Conservation (phyloP, 2,888 invertebrate genomes). For the Busseola fusca region DNA sequence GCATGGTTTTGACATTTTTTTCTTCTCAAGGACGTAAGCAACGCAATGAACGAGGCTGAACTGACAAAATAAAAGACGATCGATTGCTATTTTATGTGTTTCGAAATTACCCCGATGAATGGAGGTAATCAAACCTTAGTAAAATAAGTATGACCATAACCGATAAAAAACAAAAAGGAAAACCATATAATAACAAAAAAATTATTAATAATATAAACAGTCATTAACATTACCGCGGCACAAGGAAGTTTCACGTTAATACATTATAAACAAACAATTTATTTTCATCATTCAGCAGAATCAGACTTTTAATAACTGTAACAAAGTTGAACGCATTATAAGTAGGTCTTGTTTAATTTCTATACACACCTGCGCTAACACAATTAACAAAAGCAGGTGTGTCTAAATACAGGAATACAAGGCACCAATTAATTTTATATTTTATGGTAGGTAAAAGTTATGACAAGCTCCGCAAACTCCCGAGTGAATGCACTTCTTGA, state of each 20-base stretch:
- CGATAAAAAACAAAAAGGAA: conserved; percentile 14
- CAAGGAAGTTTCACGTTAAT: conserved; percentile 54
- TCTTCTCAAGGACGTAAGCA: neutral
- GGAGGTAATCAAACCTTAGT: neutral
- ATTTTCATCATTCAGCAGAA: conserved; percentile 52
- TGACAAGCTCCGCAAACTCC: conserved; percentile 46
- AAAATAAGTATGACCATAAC: neutral
- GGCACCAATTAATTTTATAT: conserved; percentile 42
- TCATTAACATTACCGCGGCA: conserved; percentile 33
- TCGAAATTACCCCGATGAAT: neutral
- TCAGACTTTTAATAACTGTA: conserved; percentile 33
- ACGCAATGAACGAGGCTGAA: neutral
- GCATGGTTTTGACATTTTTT: neutral
- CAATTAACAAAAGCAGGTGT: conserved; percentile 57
- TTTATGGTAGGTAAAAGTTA: conserved; percentile 32
- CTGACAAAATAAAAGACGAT: neutral
- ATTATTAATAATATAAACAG: conserved; percentile 23
- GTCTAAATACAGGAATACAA: conserved; percentile 45
- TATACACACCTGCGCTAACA: conserved; percentile 58
- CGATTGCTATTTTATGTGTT: neutral
- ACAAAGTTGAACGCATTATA: conserved; percentile 59
- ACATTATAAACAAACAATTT: conserved; percentile 54
- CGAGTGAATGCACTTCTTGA: conserved; percentile 57
- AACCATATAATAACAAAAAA: conserved; percentile 12
- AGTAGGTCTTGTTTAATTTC: conserved; percentile 56